Percentiles rank a stretch among this genome's conserved stretches.
Conservation (phyloP, 2,113 vertebrate genomes). For the Gavialis gangeticus region DNA sequence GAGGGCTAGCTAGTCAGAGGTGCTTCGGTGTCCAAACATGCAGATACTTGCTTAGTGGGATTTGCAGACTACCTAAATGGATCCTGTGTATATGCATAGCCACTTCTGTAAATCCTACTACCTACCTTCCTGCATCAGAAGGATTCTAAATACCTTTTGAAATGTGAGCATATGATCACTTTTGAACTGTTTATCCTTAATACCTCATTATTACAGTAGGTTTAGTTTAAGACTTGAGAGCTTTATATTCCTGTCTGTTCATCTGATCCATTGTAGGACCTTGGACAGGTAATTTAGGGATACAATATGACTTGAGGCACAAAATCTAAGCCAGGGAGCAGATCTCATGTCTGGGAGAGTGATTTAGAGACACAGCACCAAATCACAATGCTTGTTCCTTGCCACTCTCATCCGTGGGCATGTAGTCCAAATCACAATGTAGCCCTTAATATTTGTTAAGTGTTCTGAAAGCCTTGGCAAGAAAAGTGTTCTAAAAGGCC, state of each 20-base stretch:
- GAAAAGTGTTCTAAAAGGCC: background rate
- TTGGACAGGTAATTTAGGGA: background rate
- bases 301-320: background rate
- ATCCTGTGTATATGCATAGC: background rate
- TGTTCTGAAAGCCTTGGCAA: background rate
- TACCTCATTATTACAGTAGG: background rate
- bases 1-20: background rate
- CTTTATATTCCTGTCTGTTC: background rate
- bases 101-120: background rate
- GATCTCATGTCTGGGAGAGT: background rate
- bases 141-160: background rate
- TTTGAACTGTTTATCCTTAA: background rate
- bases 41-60: background rate
- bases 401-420: background rate
- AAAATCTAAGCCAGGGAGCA: fast-evolving
- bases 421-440: background rate
- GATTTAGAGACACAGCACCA: background rate
- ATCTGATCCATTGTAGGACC: background rate
- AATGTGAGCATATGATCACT: background rate
- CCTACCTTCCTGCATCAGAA: background rate
- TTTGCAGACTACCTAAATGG: background rate
- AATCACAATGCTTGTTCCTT: background rate
- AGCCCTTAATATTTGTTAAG: background rate
- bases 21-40: background rate
- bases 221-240: background rate